These are phyloP conservation scores for Dipus sagitta DNA, from an alignment of 2,797 vertebrate genomes.

Conservation along the genomic window DNA sequence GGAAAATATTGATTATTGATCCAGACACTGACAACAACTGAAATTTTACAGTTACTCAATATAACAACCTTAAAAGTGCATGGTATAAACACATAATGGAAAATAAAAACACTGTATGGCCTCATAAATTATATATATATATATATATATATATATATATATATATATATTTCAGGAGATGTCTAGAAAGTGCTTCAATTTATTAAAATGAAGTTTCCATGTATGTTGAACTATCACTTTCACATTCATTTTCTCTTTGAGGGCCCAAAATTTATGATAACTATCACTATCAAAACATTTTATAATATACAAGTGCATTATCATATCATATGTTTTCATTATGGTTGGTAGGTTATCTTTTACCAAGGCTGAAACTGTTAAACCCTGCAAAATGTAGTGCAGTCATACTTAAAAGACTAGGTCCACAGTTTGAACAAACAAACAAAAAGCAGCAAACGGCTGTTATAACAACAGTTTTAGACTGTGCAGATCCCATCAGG, in stretches of 20 bases:
- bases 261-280: neutral
- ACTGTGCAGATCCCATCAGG: slow-evolving; percentile 46
- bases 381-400: slow-evolving; percentile 32
- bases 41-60: neutral
- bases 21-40: slow-evolving; percentile 1
- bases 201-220: slow-evolving; percentile 32
- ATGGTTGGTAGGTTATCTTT: slow-evolving; percentile 11
- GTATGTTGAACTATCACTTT: slow-evolving; percentile 45
- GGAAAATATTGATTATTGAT: neutral
- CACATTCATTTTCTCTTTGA: slow-evolving; percentile 34
- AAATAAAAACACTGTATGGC: neutral
- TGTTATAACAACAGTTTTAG: neutral
- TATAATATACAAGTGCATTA: slow-evolving; percentile 5
- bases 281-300: slow-evolving; percentile 1
- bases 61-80: neutral
- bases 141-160: neutral
- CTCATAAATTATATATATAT: neutral
- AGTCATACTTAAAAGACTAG: slow-evolving; percentile 30
- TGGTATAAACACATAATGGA: neutral
- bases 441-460: slow-evolving; percentile 37
- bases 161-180: neutral
- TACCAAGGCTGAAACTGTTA: slow-evolving; percentile 36
- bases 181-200: neutral
- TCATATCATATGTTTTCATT: slow-evolving; percentile 10
- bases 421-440: neutral